Conservation (phyloP, 2,888 invertebrate species). For the Cheilosia urbana region DNA sequence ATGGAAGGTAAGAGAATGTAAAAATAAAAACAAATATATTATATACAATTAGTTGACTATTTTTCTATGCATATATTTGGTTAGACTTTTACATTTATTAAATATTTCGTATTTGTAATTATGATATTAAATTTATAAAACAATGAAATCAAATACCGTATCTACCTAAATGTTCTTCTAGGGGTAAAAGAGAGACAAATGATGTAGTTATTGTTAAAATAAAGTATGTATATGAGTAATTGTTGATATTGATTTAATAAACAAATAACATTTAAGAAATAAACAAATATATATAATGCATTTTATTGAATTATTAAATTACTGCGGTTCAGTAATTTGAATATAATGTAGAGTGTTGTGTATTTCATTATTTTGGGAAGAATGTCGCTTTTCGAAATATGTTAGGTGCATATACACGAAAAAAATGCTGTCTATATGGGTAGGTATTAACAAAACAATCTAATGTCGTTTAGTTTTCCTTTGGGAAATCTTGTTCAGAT, state of each 20-base stretch:
- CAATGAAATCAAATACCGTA: slow-evolving; percentile 56
- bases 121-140: slow-evolving; percentile 16
- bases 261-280: slow-evolving; percentile 20
- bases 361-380: too few species aligned
- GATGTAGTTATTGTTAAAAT: slow-evolving; percentile 57
- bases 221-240: slow-evolving; percentile 37
- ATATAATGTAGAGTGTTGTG: too few species aligned
- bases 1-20: slow-evolving; percentile 40
- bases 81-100: slow-evolving; percentile 55
- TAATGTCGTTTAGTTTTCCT: too few species aligned
- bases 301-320: not conserved
- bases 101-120: slow-evolving; percentile 23
- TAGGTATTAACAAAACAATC: too few species aligned
- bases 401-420: too few species aligned
- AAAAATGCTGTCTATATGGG: too few species aligned
- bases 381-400: too few species aligned
- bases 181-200: slow-evolving; percentile 47
- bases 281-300: not conserved
- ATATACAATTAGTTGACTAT: slow-evolving; percentile 58
- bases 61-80: slow-evolving; percentile 63
- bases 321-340: too few species aligned
- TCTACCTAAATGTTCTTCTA: slow-evolving; percentile 64
- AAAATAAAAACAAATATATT: slow-evolving; percentile 49
- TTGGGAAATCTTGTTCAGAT: too few species aligned
- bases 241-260: slow-evolving; percentile 64